Conservation (phyloP, 2,888 invertebrate genomes). For the Lasius fuliginosus region DNA sequence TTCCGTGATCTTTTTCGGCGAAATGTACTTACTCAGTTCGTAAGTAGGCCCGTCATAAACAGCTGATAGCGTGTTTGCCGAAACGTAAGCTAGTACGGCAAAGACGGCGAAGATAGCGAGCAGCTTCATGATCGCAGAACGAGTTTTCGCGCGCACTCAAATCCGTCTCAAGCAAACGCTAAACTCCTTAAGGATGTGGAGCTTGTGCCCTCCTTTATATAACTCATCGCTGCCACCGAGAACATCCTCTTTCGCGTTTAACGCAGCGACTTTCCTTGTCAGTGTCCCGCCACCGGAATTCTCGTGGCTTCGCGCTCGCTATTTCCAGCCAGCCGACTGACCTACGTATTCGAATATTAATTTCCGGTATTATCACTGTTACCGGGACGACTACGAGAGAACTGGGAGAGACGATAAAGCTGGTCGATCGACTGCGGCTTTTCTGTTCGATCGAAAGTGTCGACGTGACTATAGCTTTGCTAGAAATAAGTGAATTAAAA, state of each 20-base stretch:
- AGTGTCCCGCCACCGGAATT: slow-evolving; percentile 34
- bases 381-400: slow-evolving; percentile 20
- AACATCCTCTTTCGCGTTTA: background rate
- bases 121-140: slow-evolving; percentile 57
- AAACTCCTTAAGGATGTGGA: background rate
- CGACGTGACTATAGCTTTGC: background rate
- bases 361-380: slow-evolving; percentile 46
- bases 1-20: background rate
- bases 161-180: background rate
- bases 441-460: slow-evolving; percentile 32
- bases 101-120: slow-evolving; percentile 41
- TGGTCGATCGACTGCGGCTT: slow-evolving; percentile 31
- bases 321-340: slow-evolving; percentile 27
- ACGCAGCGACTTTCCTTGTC: background rate
- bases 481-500: slow-evolving; percentile 17
- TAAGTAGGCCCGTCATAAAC: slow-evolving; percentile 63
- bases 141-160: background rate
- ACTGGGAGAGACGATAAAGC: slow-evolving; percentile 15
- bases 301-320: slow-evolving; percentile 28
- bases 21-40: slow-evolving; percentile 59
- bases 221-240: background rate
- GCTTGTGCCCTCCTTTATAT: slow-evolving; percentile 56
- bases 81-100: slow-evolving; percentile 35
- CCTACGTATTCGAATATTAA: slow-evolving; percentile 45
- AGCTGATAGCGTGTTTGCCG: background rate